Percentiles rank a stretch among this genome's conserved stretches.
phyloP scores from a whole-genome alignment of 2,113 vertebrate species.

The Cettia cetti region DNA sequence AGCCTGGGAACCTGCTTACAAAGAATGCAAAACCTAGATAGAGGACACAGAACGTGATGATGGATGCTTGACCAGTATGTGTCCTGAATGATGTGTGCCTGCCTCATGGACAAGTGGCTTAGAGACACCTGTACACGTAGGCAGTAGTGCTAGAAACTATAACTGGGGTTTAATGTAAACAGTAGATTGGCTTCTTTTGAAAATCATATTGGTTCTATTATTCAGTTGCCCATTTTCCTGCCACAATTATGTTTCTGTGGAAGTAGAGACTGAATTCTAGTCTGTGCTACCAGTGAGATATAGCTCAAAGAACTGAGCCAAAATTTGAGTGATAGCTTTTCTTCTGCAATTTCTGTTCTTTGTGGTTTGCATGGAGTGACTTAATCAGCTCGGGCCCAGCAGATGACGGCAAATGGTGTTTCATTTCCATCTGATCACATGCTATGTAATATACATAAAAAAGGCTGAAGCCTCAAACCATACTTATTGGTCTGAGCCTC shows the following conservation, averaged over 20 bases:
- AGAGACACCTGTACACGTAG: no score
- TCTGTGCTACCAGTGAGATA: neutral
- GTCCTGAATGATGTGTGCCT: no score
- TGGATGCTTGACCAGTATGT: no score
- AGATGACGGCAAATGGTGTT: neutral
- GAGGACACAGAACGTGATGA: no score
- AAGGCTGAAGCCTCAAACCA: neutral
- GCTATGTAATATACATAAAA: neutral
- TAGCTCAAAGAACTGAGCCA: neutral
- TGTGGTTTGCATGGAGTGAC: neutral
- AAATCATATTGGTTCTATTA: no score
- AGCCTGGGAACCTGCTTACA: no score
- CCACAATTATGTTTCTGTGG: neutral
- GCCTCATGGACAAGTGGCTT: no score
- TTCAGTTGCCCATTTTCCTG: no score
- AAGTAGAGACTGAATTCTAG: neutral
- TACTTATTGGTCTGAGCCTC: neutral
- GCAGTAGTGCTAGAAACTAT: no score
- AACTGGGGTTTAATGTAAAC: no score
- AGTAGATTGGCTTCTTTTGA: no score
- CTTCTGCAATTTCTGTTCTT: neutral
- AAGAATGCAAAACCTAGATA: no score
- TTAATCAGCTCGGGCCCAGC: neutral
- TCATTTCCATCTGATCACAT: neutral
- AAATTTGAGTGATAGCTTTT: neutral